A percentile compares a stretch with the other conserved stretches of the same genome.
phyloP scores from a whole-genome alignment of 2,113 vertebrate species.

The Euleptes europaea region DNA sequence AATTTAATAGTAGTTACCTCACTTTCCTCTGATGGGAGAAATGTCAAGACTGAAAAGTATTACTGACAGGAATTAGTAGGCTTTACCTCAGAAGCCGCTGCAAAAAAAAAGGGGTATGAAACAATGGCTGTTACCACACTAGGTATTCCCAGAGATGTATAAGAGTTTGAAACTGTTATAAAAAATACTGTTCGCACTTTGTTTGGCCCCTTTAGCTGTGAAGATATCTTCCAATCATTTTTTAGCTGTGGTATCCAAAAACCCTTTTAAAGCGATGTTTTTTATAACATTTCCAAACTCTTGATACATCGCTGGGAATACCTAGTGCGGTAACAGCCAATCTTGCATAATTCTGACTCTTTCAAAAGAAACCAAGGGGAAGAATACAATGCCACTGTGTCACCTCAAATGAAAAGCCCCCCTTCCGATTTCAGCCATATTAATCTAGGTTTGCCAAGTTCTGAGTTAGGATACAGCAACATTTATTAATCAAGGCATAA shows the following conservation, averaged over 20 bases:
- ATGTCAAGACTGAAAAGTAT: not conserved
- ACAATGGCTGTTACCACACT: no score
- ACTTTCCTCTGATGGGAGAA: not conserved
- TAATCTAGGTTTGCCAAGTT: constrained; percentile 71
- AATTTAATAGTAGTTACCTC: no score
- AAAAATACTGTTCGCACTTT: no score
- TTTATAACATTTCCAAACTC: no score
- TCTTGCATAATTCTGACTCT: constrained; percentile 47
- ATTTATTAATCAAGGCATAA: constrained; percentile 73
- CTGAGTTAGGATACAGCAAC: constrained; percentile 69
- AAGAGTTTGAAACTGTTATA: no score
- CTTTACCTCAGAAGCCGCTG: constrained; percentile 28
- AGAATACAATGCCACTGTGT: constrained; percentile 44
- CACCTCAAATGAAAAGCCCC: constrained; percentile 51
- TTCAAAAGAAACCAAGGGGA: constrained; percentile 41
- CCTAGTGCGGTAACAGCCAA: no score
- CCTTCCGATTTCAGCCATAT: constrained; percentile 58
- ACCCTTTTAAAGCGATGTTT: no score
- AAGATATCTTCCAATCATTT: no score
- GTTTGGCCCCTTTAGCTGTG: no score
- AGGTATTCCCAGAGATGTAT: no score
- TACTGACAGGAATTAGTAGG: not conserved
- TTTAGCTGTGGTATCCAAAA: no score
- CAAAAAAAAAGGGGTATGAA: constrained; percentile 18
- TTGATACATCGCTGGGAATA: no score